Evolutionary conservation across 1,140 invertebrate genomes (phyloP).

Genomic region (Orchestia grillus): DNA sequence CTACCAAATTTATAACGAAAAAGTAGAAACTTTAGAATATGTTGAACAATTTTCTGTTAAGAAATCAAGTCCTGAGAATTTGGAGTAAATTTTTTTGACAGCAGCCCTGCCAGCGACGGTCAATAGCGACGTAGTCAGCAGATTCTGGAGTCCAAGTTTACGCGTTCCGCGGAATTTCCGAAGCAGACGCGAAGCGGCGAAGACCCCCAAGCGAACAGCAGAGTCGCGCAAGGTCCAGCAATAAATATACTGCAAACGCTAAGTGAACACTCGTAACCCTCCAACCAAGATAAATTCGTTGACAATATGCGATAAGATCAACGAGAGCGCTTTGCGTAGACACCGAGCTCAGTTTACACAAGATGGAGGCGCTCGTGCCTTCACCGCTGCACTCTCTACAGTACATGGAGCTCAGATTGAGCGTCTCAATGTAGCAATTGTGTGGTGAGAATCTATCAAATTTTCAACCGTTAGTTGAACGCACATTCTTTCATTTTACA

Average conservation of each 20-base stretch:
- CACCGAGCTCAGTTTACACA: neutral
- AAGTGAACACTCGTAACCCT: neutral
- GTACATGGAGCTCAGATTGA: too few species aligned
- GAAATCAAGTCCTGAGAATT: neutral
- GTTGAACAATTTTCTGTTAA: neutral
- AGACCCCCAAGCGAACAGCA: neutral
- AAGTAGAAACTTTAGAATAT: neutral
- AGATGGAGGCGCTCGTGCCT: neutral
- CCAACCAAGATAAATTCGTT: neutral
- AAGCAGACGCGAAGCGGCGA: neutral
- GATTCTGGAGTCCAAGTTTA: neutral
- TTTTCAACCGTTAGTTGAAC: too few species aligned
- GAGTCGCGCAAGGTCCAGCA: neutral
- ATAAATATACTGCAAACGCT: neutral
- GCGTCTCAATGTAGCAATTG: too few species aligned
- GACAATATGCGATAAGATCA: neutral
- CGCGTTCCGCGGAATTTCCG: neutral
- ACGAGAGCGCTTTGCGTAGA: neutral
- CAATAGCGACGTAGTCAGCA: neutral
- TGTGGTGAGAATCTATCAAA: too few species aligned
- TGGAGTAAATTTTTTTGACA: neutral
- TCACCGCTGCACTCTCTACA: neutral
- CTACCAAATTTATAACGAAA: too few species aligned
- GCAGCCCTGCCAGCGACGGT: neutral
- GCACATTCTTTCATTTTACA: too few species aligned